A percentile compares a stretch with the other conserved stretches of the same genome.
These are phyloP conservation scores for Elegia similella DNA, from an alignment of 2,888 invertebrate species.

Conservation along the genomic window DNA sequence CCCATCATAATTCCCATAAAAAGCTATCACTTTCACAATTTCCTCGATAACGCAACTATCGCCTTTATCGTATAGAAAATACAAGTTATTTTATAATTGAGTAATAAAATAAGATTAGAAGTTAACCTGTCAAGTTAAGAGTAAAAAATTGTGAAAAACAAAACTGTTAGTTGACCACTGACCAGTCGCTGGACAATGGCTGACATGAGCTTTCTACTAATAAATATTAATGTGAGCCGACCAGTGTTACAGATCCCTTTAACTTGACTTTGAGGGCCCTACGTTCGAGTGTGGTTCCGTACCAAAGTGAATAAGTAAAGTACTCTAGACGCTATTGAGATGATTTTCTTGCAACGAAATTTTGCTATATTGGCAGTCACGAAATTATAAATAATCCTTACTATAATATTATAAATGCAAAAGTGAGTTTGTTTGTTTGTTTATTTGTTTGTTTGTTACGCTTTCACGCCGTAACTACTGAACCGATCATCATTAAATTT, in stretches of 20 bases:
- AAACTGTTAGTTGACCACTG: constrained; percentile 1
- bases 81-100: neutral
- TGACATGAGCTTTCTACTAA: constrained; percentile 56
- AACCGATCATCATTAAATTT: too few species aligned
- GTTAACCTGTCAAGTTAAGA: neutral
- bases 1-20: constrained; percentile 6
- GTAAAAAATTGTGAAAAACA: constrained; percentile 16
- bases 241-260: constrained; percentile 32
- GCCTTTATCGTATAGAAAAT: neutral
- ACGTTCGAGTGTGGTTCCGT: constrained; percentile 10
- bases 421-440: too few species aligned
- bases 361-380: too few species aligned
- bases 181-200: constrained; percentile 32
- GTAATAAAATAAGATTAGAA: constrained; percentile 4
- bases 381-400: too few species aligned
- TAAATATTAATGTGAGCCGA: constrained; percentile 55
- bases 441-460: too few species aligned
- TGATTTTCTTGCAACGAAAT: too few species aligned
- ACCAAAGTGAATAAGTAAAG: too few species aligned
- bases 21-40: constrained; percentile 2
- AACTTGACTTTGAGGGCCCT: constrained; percentile 15
- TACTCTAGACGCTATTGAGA: too few species aligned
- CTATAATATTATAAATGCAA: too few species aligned
- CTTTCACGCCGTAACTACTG: too few species aligned
- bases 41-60: neutral